These are phyloP conservation scores for Anneissia japonica DNA, from an alignment of 35 echinoderm and acorn worm genomes.

Conservation along the genomic window DNA sequence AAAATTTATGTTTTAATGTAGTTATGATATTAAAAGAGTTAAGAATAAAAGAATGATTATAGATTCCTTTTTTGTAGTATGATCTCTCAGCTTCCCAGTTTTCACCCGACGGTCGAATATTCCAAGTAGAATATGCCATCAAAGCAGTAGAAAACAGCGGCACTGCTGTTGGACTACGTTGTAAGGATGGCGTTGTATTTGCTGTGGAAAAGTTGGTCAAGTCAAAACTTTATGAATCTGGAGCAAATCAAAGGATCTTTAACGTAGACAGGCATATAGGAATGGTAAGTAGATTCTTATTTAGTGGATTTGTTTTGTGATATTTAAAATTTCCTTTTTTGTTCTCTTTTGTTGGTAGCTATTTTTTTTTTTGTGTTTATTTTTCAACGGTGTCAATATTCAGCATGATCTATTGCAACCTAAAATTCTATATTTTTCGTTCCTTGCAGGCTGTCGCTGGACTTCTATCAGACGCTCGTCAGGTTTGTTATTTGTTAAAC, in stretches of 20 bases:
- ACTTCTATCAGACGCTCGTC: constrained; percentile 90
- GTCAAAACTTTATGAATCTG: constrained; percentile 86
- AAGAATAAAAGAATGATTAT: no score
- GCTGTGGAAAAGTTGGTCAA: constrained; percentile 94
- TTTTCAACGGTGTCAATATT: no score
- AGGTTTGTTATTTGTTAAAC: constrained; percentile 62
- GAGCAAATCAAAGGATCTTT: constrained; percentile 97
- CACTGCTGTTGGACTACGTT: constrained; percentile 82
- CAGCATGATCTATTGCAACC: no score
- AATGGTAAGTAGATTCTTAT: constrained; percentile 51
- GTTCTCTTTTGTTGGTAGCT: no score
- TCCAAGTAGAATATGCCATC: constrained; percentile 96
- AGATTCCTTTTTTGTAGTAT: constrained; percentile 47
- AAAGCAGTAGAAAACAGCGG: constrained; percentile 99
- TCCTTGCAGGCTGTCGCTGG: constrained; percentile 80
- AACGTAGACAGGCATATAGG: constrained; percentile 94
- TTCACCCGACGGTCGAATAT: constrained; percentile 93
- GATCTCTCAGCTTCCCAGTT: constrained; percentile 99
- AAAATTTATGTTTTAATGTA: no score
- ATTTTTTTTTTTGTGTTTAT: no score
- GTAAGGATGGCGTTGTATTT: constrained; percentile 98
- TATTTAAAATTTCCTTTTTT: no score
- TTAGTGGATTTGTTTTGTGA: not conserved
- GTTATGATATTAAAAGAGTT: no score
- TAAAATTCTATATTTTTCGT: not conserved